Evolutionary conservation across 2,888 invertebrate species (phyloP), one percentile per base, ranked within the genome.

Genomic region (Cantharis nigra): DNA sequence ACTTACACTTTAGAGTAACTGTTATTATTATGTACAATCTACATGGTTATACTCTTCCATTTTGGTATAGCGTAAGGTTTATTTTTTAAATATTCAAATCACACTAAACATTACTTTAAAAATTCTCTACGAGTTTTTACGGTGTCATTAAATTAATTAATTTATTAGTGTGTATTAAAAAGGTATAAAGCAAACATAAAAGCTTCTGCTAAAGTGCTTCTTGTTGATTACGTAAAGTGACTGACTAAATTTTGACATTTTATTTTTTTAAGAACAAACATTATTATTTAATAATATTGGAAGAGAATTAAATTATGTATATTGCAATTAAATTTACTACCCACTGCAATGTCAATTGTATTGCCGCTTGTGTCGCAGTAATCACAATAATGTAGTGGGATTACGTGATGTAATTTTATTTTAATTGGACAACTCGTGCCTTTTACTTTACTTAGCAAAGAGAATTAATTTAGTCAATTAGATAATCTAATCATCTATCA

Each of bases 381-480:
- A 78, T 78, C 78, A 75, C 74, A 78, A 76, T 78, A 78, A 78
- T 78, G 78, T 78, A 78, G 69, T 74, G 72, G 78, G 74, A 78
- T 78, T 78, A 78, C 76, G 78, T 76, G 78, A 76, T 74, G 78
- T 78, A 78, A 79, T 79, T 79, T 79, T 79, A 79, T 77, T 79
- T 77, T 79, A 79, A 79, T 79, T 79, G 79, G 79, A 77, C 75
- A 79, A 79, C 77, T 81, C 78, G 63, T 76, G 74, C 80, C 78
- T 81, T 78, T 81, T 83, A 82, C 80, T 83, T 82, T 82, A 82
- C 78, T 82, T 84, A 80, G 82, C 82, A 82, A 74, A 81, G 82
- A 80, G 83, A 84, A 84, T 84, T 84, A 84, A 84, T 84, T 83
- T 83, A 84, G 82, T 84, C 83, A 84, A 84, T 84, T 84, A 84